phyloP scores from a whole-genome alignment of 2,888 invertebrate species.

The Diaphora mendica region DNA sequence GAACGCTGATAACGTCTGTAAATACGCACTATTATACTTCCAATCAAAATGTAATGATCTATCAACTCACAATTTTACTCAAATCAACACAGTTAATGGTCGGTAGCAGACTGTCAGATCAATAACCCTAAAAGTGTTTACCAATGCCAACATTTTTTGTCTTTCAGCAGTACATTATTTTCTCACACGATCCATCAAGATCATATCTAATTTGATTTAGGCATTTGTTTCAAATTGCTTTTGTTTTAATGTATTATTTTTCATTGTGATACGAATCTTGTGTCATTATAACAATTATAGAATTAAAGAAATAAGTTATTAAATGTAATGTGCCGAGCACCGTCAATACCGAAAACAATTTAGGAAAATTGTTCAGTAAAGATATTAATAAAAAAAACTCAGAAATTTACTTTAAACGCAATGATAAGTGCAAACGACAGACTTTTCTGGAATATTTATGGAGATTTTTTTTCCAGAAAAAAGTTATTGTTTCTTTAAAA shows the following conservation, averaged over 20 bases:
- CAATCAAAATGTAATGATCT: slow-evolving; percentile 14
- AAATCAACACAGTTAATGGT: slow-evolving; percentile 28
- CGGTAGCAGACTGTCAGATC: slow-evolving; percentile 33
- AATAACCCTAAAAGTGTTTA: slow-evolving; percentile 50
- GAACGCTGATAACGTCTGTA: slow-evolving; percentile 3
- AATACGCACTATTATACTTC: slow-evolving; percentile 8
- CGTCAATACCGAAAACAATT: too few species aligned
- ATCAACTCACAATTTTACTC: slow-evolving; percentile 16
- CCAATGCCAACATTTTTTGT: slow-evolving; percentile 50
- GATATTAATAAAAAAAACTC: background rate
- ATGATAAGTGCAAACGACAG: background rate
- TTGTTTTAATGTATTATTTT: slow-evolving; percentile 52
- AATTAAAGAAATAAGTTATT: background rate
- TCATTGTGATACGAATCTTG: slow-evolving; percentile 19
- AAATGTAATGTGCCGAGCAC: background rate
- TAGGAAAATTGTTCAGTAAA: background rate
- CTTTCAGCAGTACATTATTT: slow-evolving; percentile 48
- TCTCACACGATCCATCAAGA: slow-evolving; percentile 69
- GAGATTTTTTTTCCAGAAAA: too few species aligned
- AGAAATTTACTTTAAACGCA: background rate
- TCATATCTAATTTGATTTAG: slow-evolving; percentile 65
- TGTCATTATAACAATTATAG: slow-evolving; percentile 1
- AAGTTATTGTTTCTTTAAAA: background rate
- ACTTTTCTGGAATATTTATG: too few species aligned
- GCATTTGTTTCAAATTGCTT: slow-evolving; percentile 59